Conservation (phyloP, 2,888 invertebrate species). For the Asteroscopus sphinx region DNA sequence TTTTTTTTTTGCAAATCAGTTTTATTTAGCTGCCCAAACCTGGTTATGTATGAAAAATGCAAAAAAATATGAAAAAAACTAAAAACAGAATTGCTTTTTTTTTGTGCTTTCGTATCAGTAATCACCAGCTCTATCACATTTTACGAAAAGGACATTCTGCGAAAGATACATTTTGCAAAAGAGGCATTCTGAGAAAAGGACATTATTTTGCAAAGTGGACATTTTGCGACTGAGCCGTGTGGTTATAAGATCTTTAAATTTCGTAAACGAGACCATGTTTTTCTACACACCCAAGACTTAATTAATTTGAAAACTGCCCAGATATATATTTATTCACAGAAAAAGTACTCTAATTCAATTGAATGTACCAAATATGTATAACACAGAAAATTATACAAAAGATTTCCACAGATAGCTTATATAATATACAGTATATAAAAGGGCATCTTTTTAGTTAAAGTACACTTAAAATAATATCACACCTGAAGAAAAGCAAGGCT, state of each 20-base stretch:
- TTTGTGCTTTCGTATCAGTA: too few species aligned
- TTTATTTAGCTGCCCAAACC: too few species aligned
- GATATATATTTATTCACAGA: slow-evolving; percentile 8
- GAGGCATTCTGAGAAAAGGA: too few species aligned
- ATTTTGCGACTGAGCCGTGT: too few species aligned
- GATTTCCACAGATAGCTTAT: slow-evolving; percentile 16
- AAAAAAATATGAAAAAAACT: too few species aligned
- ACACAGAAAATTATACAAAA: slow-evolving; percentile 24
- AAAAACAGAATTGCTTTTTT: too few species aligned
- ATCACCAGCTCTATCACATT: too few species aligned
- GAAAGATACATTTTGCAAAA: too few species aligned
- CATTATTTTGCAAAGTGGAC: too few species aligned
- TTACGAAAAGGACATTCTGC: too few species aligned
- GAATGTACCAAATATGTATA: slow-evolving; percentile 21
- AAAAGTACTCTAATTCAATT: slow-evolving; percentile 6
- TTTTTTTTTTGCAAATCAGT: too few species aligned
- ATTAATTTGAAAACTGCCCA: slow-evolving; percentile 28
- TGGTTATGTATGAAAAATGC: too few species aligned
- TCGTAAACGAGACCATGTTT: slow-evolving; percentile 25
- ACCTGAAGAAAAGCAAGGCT: slow-evolving; percentile 62
- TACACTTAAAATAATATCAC: slow-evolving; percentile 62
- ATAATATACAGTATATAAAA: slow-evolving; percentile 11
- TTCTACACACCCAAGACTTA: slow-evolving; percentile 18
- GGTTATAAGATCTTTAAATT: slow-evolving; percentile 13
- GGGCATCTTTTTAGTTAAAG: slow-evolving; percentile 48